A percentile compares a stretch with the other conserved stretches of the same genome.
Evolutionary conservation across 2,888 invertebrate species (phyloP).

Genomic region (Exocentrus adspersus): DNA sequence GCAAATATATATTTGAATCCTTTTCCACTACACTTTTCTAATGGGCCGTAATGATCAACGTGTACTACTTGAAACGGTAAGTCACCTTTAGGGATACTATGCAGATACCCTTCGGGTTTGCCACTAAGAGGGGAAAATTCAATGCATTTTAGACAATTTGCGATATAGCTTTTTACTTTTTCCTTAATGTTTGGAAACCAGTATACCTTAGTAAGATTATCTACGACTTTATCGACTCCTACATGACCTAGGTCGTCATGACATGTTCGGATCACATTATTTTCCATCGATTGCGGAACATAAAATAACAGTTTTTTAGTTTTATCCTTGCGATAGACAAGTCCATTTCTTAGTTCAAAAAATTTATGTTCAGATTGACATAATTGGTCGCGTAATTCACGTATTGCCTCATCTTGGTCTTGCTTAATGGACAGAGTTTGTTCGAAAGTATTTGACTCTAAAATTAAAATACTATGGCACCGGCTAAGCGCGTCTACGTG

Average conservation of each 20-base stretch:
- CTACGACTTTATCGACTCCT: slow-evolving; percentile 51
- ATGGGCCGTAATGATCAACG: slow-evolving; percentile 48
- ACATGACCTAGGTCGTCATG: slow-evolving; percentile 52
- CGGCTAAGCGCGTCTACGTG: slow-evolving; percentile 30
- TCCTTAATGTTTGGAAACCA: slow-evolving; percentile 52
- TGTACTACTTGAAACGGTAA: slow-evolving; percentile 46
- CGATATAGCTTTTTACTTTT: slow-evolving; percentile 43
- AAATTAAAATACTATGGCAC: slow-evolving; percentile 2
- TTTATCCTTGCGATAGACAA: no score
- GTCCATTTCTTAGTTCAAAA: no score
- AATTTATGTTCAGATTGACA: no score
- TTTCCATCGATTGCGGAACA: no score
- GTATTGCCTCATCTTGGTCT: slow-evolving; percentile 19
- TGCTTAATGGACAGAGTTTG: slow-evolving; percentile 19
- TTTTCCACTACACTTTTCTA: slow-evolving; percentile 32
- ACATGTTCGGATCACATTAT: slow-evolving; percentile 41
- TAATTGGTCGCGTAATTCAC: slow-evolving; percentile 8
- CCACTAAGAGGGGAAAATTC: slow-evolving; percentile 41
- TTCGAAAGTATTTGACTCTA: slow-evolving; percentile 29
- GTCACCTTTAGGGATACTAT: slow-evolving; percentile 46
- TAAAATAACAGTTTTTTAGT: no score
- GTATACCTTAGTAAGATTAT: slow-evolving; percentile 46
- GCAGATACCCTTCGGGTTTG: slow-evolving; percentile 44
- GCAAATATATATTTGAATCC: slow-evolving; percentile 43
- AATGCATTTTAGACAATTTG: slow-evolving; percentile 49